Evolutionary conservation across 2,113 vertebrate species (phyloP), one percentile per base, ranked within the genome.

Genomic region (Argyrosomus japonicus): DNA sequence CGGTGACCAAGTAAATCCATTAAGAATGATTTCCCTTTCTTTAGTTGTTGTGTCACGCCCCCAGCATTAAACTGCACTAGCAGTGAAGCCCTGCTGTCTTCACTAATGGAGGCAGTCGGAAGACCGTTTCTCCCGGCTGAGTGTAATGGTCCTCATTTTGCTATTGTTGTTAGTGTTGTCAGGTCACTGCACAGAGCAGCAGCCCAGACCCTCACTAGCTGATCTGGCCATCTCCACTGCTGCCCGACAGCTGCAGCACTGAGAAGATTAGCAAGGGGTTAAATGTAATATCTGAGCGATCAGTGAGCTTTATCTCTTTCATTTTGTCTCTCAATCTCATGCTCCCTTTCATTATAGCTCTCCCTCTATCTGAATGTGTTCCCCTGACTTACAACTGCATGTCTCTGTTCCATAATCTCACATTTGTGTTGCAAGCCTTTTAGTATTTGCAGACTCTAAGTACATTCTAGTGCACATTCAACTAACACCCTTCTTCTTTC

Each of bases 191-290:
- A 81, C 68, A 48, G 29, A 79, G 61, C 76, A 57, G 75, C 63
- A 53, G 48, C 74, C 68, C 57, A 80, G 71, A 81, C 73, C 61
- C 57, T 84, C 36, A 21, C 73, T 60, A 25, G 79, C 72, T 75
- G 87, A 86, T 89, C 77, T 83, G 85, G 73, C 87, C 89, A 75
- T 73, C 71, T 83, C 68, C 25, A 65, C 61, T 63, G 69, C 77
- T 75, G 75, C 67, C 81, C 15, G 75, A 88, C 90, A 92, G 93
- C 89, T 93, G 91, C 84, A 78, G 85, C 81, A 76, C 77, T 80
- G 88, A 89, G 83, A 88, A 88, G 87, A 93, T 92, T 92, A 92
- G 62, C 61, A 89, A 93, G 74, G 87, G 82, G 92, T 94, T 93
- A 93, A 91, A 91, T 87, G 82, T 85, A 88, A 91, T 88, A 91